Evolutionary conservation across 1,140 invertebrate genomes (phyloP), one percentile per base, ranked within the genome.

Genomic region (Caenorhabditis latens): DNA sequence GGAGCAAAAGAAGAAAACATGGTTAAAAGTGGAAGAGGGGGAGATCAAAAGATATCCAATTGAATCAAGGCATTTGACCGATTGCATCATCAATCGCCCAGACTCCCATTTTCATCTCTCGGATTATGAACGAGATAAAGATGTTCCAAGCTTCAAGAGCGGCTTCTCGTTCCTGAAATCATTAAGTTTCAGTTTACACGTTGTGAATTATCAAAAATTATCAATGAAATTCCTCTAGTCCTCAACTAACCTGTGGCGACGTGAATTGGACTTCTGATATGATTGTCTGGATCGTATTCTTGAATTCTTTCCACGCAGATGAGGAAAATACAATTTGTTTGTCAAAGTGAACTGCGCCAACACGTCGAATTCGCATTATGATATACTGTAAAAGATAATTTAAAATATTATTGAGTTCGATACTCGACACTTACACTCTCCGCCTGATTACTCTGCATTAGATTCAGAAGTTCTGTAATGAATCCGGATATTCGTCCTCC

Each of bases 101-200:
- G 11, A 48, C 83, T 19, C 86, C 86, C 86, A 86, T 83, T 71
- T 86, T 86, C 86, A 86, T 86, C 57, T 86, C 86, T 14, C 86
- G 86, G 21, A 88, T 88, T 21, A 88, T 88, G 71, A 85, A 88
- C 6, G 87, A 88, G 55, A 88, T 88, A 61, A 88, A 88, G 7
- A 79, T 84, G 46, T 79, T 85, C 87, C 87, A 88, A 14, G 50
- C 84, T 7, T 88, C 87, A 4, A 85, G 40, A 9, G 83, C 87
- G 6, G 84, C 58, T 57, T 88, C 87, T 43, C 87, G 87, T 40
- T 88, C 84, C 87, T 88, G 48, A 88, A 88, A 55, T 11, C 24
- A 19, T 32, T 14, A 9, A 19, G 42, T 43, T 71, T 71, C 19
- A 3, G 19, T 43, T 14, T 11, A 0, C 1, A 11, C 4, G 8